Evolutionary conservation across 1,140 invertebrate species (phyloP).

Genomic region (Phthorimaea operculella): DNA sequence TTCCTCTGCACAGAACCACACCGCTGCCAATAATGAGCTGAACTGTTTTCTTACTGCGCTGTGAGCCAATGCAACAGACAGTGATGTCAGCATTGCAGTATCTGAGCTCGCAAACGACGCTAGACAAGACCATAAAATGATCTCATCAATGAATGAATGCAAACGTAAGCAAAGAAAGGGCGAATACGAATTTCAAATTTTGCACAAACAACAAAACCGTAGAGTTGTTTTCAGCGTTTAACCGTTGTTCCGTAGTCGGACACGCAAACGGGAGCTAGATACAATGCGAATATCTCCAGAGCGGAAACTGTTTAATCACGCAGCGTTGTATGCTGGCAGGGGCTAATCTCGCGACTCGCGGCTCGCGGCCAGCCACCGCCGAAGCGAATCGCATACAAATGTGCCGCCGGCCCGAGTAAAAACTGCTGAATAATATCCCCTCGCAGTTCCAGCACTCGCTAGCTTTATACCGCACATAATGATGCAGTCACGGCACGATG

Average conservation of each 20-base stretch:
- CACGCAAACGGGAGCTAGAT: slow-evolving; percentile 19
- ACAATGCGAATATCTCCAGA: slow-evolving; percentile 32
- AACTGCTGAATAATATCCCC: slow-evolving; percentile 56
- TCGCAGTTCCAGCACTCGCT: slow-evolving; percentile 33
- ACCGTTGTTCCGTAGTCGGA: not conserved
- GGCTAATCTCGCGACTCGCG: slow-evolving; percentile 47
- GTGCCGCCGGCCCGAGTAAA: slow-evolving; percentile 40
- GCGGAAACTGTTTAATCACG: slow-evolving; percentile 55
- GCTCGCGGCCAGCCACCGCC: slow-evolving; percentile 33
- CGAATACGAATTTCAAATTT: not conserved
- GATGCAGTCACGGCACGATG: slow-evolving; percentile 36
- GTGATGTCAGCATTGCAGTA: not conserved
- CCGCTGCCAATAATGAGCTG: not conserved
- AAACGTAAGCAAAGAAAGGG: not conserved
- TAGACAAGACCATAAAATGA: no score
- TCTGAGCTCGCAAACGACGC: not conserved
- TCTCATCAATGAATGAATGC: no score
- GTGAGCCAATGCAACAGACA: not conserved
- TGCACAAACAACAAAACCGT: not conserved
- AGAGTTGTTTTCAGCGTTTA: not conserved
- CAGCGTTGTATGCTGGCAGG: slow-evolving; percentile 28
- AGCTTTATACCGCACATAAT: slow-evolving; percentile 40
- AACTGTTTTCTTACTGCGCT: not conserved
- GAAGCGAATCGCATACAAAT: slow-evolving; percentile 59
- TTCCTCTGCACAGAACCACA: not conserved